phyloP scores from a whole-genome alignment of 1,140 invertebrate species.

The Drosophila leontia region DNA sequence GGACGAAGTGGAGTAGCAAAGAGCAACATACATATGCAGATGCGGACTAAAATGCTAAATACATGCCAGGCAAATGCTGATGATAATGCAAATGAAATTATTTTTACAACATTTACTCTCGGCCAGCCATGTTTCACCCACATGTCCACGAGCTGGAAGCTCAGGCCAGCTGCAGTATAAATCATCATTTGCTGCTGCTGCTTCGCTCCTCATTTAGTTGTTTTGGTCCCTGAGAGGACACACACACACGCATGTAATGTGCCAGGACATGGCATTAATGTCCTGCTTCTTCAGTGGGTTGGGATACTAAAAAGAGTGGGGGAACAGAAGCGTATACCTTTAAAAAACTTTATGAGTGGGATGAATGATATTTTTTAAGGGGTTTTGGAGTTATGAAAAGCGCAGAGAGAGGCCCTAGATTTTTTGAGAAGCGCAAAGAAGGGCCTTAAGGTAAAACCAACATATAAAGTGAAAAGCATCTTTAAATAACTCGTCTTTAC shows the following conservation, averaged over 20 bases:
- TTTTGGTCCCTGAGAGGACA: constrained; percentile 6
- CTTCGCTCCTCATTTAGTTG: constrained; percentile 23
- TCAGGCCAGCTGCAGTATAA: constrained; percentile 55
- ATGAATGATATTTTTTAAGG: background rate
- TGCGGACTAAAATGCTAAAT: constrained; percentile 57
- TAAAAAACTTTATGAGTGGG: background rate
- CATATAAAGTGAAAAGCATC: background rate
- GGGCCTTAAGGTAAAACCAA: background rate
- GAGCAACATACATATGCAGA: constrained; percentile 38
- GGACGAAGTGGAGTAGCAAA: constrained; percentile 11
- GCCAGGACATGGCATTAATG: constrained; percentile 50
- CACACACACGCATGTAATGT: constrained; percentile 46
- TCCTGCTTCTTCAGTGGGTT: constrained; percentile 23
- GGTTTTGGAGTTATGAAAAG: constrained; percentile 11
- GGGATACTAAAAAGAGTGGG: background rate
- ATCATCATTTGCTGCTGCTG: constrained; percentile 60
- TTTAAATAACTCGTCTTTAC: background rate
- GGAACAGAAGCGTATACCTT: background rate
- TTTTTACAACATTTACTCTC: constrained; percentile 64
- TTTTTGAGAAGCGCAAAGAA: background rate
- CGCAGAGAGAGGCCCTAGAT: background rate
- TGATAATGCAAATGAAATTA: constrained; percentile 68
- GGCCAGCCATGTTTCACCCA: constrained; percentile 24
- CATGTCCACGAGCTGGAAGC: constrained; percentile 6
- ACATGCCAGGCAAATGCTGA: constrained; percentile 53